A percentile compares a stretch with the other conserved stretches of the same genome.
Evolutionary conservation across 2,113 vertebrate genomes (phyloP).

Genomic region (Melanocharis versteri): DNA sequence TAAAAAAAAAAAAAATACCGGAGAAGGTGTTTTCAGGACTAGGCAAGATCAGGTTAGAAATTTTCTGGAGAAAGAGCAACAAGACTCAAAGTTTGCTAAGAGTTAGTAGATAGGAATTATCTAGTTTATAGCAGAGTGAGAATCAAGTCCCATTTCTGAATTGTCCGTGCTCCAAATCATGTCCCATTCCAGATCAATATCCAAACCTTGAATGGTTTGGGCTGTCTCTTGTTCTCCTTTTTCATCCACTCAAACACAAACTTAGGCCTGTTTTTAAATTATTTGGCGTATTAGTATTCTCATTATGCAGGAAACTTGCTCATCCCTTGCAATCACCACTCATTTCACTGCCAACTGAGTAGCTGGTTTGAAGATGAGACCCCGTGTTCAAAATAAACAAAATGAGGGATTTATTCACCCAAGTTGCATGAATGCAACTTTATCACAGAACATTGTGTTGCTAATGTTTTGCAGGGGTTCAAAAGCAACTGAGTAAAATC

Average conservation of each 20-base stretch:
- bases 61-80: neutral
- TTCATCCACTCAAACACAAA: neutral
- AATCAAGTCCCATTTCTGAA: neutral
- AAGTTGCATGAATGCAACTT: neutral
- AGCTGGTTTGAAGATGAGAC: neutral
- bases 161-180: fast-evolving
- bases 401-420: neutral
- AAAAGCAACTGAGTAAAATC: neutral
- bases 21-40: neutral
- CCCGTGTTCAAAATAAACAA: neutral
- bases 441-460: neutral
- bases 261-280: neutral
- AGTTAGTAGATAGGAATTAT: neutral
- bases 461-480: neutral
- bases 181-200: neutral
- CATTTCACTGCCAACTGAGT: neutral
- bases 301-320: neutral
- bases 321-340: neutral
- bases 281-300: neutral
- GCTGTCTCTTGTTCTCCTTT: neutral
- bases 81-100: neutral
- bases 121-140: neutral
- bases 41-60: neutral
- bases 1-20: neutral
- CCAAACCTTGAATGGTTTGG: neutral